Base-by-base conservation (phyloP, 2,113 vertebrate species). In the Oryzias javanicus region DNA sequence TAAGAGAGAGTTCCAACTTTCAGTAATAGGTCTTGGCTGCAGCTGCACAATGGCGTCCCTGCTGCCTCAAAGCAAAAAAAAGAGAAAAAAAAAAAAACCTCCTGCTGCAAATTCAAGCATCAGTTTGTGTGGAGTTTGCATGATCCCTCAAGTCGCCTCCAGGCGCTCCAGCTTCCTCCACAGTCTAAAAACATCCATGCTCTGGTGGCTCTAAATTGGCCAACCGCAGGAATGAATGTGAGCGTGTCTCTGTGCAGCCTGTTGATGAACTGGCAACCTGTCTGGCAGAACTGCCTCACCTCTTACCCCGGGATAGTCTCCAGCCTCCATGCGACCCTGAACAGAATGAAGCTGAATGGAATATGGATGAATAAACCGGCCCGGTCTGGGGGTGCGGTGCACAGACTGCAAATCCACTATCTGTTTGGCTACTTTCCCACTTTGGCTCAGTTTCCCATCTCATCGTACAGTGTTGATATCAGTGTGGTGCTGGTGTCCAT, bases 1-100 rank as follows among this genome's bases (percentile, higher is more conserved):
- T 47, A 51, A 59, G 42, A 45, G 50, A 48, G 53, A 13, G 49
- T 52, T 5, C 17, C 10, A 58, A 25, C 42, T 64, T 51, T 44
- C 3, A 60, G 41, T 45, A 29, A 49, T 59, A 59, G 41, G 54
- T 67, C 24, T 20, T 40, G 16, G 10, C 0, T 55, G 24, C 7
- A n/a, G 16, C 16, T 16, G 2, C 44, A 46, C 44, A 46, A 17
- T 17, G 17, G 44, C 7, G 44, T 18, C n/a, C 3, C n/a, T 7
- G 45, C 18, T 8, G 18, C 18, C n/a, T n/a, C 17, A 17, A 7
- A 46, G 44, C 44, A 6, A 18, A 35, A 10, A 35, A 35, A 25
- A 25, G 5, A 25, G 5, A 25, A 25, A 25, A 25, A 25, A 27
- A 27, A 27, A 27, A 10, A 35, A 8, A 8, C 2, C 29, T 35